phyloP scores from a whole-genome alignment of 2,113 vertebrate genomes.

The Urocolius indicus region DNA sequence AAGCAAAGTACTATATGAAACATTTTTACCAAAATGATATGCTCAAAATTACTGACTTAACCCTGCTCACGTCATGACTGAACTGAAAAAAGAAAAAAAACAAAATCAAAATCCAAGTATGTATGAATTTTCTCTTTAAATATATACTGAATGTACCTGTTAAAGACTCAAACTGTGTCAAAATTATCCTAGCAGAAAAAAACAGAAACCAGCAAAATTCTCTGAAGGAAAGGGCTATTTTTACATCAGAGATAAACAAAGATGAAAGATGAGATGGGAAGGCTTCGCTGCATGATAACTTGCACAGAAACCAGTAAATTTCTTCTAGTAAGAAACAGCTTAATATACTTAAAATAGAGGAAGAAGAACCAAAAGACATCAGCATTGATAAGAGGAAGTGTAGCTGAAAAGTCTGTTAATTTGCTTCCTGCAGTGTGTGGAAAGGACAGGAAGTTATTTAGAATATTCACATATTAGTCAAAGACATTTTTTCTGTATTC shows the following conservation, averaged over 20 bases:
- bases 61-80: background rate
- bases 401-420: background rate
- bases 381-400: background rate
- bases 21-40: background rate
- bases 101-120: too few species aligned
- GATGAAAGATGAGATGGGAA: background rate
- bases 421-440: background rate
- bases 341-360: background rate
- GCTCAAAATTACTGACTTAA: background rate
- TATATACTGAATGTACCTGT: rapidly evolving
- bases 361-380: background rate
- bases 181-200: background rate
- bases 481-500: background rate
- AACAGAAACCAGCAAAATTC: background rate
- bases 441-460: background rate
- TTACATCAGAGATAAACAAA: background rate
- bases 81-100: rapidly evolving
- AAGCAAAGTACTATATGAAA: background rate
- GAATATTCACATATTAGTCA: background rate
- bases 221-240: background rate
- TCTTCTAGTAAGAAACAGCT: background rate
- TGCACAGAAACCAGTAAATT: background rate
- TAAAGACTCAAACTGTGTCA: background rate
- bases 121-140: background rate
- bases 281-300: background rate